Conservation (phyloP, 2,888 invertebrate species). For the Nemoura dubitans region DNA sequence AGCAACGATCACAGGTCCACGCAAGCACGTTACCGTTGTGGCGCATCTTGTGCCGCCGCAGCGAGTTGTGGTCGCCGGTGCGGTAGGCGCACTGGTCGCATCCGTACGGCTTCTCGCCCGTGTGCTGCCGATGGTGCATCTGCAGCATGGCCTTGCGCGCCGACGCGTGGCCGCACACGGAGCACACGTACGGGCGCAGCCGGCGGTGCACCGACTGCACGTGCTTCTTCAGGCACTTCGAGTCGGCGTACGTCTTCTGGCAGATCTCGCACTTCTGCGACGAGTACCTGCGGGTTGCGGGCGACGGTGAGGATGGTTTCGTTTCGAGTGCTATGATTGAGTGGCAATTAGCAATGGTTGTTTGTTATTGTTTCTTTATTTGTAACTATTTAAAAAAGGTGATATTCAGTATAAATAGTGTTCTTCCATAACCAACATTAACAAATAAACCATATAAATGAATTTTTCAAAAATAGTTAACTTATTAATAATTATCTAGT, state of each 20-base stretch:
- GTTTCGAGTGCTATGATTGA: conserved; percentile 51
- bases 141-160: conserved; percentile 75
- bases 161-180: conserved; percentile 74
- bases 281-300: conserved; percentile 61
- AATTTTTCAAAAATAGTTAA: too few species aligned
- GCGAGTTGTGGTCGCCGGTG: conserved; percentile 79
- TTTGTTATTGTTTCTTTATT: too few species aligned
- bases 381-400: too few species aligned
- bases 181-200: conserved; percentile 71
- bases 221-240: conserved; percentile 74
- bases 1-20: too few species aligned
- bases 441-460: too few species aligned
- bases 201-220: conserved; percentile 78
- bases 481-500: too few species aligned
- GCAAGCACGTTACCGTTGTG: conserved; percentile 29
- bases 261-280: conserved; percentile 75
- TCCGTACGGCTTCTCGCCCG: conserved; percentile 79
- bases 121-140: conserved; percentile 78
- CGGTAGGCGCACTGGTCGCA: conserved; percentile 75
- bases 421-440: too few species aligned
- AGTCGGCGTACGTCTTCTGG: conserved; percentile 72
- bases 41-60: conserved; percentile 56
- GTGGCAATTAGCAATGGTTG: too few species aligned
- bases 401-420: too few species aligned
- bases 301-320: neutral